phyloP scores from a whole-genome alignment of 2,888 invertebrate species.

The Acrocyrtus sp. region DNA sequence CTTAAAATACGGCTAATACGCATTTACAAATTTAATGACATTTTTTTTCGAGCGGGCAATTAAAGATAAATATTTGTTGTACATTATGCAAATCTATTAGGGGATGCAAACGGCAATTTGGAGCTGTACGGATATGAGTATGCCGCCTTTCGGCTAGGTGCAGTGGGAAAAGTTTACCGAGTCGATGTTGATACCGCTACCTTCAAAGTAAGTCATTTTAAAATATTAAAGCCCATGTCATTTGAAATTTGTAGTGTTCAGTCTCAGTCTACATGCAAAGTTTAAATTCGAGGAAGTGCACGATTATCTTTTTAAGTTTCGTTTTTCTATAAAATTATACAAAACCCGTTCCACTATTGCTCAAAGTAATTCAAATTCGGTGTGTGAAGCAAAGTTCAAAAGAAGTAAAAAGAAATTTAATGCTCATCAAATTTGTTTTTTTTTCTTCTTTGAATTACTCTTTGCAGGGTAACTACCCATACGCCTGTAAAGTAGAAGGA shows the following conservation, averaged over 20 bases:
- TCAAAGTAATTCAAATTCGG: too few relatives aligned
- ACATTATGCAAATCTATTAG: too few relatives aligned
- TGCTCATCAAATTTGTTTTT: background rate
- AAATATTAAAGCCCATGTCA: too few relatives aligned
- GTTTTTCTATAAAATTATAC: too few relatives aligned
- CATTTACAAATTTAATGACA: background rate
- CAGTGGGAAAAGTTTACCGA: conserved; percentile 69
- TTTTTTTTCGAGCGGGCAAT: background rate
- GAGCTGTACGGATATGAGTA: conserved; percentile 73
- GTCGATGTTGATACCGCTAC: conserved; percentile 73
- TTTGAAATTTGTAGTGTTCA: too few relatives aligned
- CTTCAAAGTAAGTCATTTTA: conserved; percentile 69
- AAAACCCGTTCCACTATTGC: too few relatives aligned
- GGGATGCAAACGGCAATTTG: conserved; percentile 70
- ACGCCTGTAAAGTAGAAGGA: conserved; percentile 72
- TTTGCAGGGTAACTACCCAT: conserved; percentile 72
- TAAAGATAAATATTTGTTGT: too few relatives aligned
- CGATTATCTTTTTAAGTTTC: too few relatives aligned
- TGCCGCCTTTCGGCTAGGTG: conserved; percentile 73
- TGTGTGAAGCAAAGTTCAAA: too few relatives aligned
- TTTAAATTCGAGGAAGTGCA: too few relatives aligned
- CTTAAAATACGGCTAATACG: background rate
- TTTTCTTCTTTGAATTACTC: background rate
- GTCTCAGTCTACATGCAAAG: too few relatives aligned
- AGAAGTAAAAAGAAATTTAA: too few relatives aligned